phyloP scores from a whole-genome alignment of 2,113 vertebrate genomes.

The Phalacrocorax brasilianus region DNA sequence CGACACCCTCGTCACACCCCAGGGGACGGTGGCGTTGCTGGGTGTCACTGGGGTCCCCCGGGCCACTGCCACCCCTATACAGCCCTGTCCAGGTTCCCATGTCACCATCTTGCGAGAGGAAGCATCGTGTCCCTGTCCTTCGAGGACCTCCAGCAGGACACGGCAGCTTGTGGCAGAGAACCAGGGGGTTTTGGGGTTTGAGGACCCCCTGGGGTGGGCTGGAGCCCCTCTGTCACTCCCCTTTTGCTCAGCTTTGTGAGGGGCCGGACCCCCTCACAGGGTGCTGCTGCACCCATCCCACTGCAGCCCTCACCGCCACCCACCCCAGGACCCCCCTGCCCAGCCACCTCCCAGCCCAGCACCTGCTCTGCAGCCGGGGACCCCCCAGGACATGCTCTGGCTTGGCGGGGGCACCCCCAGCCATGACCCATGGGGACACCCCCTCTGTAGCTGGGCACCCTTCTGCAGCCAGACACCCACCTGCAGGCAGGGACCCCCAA shows the following conservation, averaged over 20 bases:
- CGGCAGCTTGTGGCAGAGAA: not conserved
- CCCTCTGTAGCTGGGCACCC: too few relatives aligned
- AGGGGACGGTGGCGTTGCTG: not conserved
- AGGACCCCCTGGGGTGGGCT: not conserved
- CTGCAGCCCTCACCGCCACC: not conserved
- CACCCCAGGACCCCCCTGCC: not conserved
- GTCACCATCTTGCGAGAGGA: accelerated
- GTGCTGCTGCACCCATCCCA: not conserved
- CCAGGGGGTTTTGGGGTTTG: accelerated
- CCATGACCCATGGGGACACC: not conserved
- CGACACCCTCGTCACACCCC: too few relatives aligned
- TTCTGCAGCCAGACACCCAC: not conserved
- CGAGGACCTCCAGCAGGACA: not conserved
- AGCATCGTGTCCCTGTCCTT: not conserved
- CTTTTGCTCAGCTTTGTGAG: not conserved
- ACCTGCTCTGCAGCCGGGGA: not conserved
- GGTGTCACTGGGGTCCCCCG: not conserved
- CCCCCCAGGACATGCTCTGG: not conserved
- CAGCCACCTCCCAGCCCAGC: not conserved
- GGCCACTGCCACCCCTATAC: not conserved
- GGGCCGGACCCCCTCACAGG: not conserved
- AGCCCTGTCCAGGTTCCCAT: not conserved
- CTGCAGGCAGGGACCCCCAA: not conserved
- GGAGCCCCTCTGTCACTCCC: not conserved
- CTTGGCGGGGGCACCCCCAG: not conserved